Evolutionary conservation across 1,140 invertebrate genomes (phyloP).

Genomic region (Macrocentrus cingulum): DNA sequence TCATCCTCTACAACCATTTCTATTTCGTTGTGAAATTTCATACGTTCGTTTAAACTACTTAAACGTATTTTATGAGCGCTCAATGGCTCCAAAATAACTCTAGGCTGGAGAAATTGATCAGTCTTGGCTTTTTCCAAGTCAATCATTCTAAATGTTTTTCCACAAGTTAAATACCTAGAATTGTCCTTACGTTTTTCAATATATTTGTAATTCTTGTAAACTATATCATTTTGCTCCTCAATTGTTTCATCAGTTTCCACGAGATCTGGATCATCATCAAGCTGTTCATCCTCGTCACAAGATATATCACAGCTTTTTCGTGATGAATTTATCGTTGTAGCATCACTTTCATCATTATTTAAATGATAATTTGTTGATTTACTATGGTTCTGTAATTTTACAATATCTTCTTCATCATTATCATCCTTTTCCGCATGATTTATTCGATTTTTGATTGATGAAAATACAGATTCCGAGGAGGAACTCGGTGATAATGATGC

Average conservation of each 20-base stretch:
- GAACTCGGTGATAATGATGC: neutral
- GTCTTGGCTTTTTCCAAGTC: slow-evolving; percentile 44
- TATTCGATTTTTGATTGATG: neutral
- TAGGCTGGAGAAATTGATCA: slow-evolving; percentile 47
- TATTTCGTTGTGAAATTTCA: slow-evolving; percentile 45
- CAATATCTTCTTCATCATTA: neutral
- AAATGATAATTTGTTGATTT: neutral
- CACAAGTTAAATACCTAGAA: neutral
- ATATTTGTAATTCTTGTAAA: slow-evolving; percentile 19
- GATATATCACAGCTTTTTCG: slow-evolving; percentile 4
- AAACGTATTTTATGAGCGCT: slow-evolving; percentile 35
- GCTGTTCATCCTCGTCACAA: slow-evolving; percentile 2
- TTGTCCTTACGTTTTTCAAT: slow-evolving; percentile 21
- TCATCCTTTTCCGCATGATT: neutral
- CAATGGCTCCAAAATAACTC: slow-evolving; percentile 51
- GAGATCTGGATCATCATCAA: neutral
- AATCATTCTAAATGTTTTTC: slow-evolving; percentile 16
- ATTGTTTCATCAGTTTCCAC: slow-evolving; percentile 31
- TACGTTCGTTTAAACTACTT: slow-evolving; percentile 46
- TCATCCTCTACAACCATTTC: slow-evolving; percentile 25
- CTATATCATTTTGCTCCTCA: slow-evolving; percentile 26
- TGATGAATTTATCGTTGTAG: slow-evolving; percentile 2
- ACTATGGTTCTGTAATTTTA: neutral
- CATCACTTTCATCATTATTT: slow-evolving; percentile 4
- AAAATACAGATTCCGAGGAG: slow-evolving; percentile 8